Evolutionary conservation across 2,888 invertebrate species (phyloP).

Genomic region (Odontomyia ornata): DNA sequence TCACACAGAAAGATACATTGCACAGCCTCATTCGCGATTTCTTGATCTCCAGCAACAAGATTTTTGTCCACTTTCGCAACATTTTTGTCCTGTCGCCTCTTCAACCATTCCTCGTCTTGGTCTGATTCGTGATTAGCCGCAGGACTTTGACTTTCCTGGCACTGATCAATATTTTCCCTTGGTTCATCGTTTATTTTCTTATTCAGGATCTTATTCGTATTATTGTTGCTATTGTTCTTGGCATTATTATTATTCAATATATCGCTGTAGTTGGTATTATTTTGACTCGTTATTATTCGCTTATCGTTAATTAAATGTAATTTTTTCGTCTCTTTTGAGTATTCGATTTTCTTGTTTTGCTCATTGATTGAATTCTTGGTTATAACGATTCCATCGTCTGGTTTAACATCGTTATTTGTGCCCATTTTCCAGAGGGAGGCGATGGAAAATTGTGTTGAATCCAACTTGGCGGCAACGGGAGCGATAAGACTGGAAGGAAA

Average conservation of each 20-base stretch:
- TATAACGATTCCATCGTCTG: constrained; percentile 18
- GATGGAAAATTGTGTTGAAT: not conserved
- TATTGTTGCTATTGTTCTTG: not conserved
- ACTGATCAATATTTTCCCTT: not conserved
- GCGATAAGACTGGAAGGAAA: too few species aligned
- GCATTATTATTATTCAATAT: constrained; percentile 1
- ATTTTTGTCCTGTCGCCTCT: not conserved
- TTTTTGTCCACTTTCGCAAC: not conserved
- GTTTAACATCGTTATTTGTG: constrained; percentile 28
- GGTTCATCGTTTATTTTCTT: not conserved
- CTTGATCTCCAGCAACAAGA: not conserved
- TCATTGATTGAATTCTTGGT: not conserved
- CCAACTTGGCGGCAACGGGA: too few species aligned
- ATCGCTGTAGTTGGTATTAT: not conserved
- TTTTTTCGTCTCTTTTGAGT: constrained; percentile 28
- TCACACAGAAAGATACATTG: constrained; percentile 82
- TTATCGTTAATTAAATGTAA: constrained; percentile 31
- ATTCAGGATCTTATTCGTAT: not conserved
- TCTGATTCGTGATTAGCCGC: not conserved
- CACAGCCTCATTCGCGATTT: constrained; percentile 70
- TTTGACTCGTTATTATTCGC: constrained; percentile 4
- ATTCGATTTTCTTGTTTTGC: constrained; percentile 25
- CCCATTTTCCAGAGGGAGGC: constrained; percentile 14
- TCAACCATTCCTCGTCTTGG: not conserved
- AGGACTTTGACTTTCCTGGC: not conserved